Base-by-base conservation (phyloP, 2,113 vertebrate species). In the Labeo catla region DNA sequence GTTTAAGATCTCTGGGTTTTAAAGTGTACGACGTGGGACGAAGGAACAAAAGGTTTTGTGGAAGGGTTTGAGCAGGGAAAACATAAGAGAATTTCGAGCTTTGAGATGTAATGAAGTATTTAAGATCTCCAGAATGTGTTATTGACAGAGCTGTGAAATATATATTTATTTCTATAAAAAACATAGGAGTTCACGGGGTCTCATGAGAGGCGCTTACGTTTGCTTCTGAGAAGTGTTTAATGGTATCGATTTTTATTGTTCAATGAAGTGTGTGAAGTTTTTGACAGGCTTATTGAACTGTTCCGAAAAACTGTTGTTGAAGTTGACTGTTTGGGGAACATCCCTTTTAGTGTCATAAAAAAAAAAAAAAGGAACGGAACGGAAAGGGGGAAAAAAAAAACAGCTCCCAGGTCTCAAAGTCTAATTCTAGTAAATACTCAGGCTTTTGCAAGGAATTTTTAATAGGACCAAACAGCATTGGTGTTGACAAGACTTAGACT, bases 181-280 rank as follows among this genome's bases (percentile, higher is more conserved):
- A 91, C 91, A 92, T 86, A 43, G 88, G 91, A 91, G 90, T 90
- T 45, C 87, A 91, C 90, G 84, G 72, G 87, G 90, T 91, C 93
- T 91, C 94, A 81, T 19, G 93, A 93, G 94, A 94, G 91, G 93
- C 87, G 91, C 92, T 92, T 92, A 88, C 59, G 89, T 85, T 90
- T 86, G 91, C 91, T 93, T 92, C 93, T 92, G 91, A 93, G 92
- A 94, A 90, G 90, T 91, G 91, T 94, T 94, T 96, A 95, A 94
- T 94, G 93, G 86, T 95, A 94, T 95, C 86, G 94, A 95, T 95
- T 94, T 95, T 93, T 92, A 93, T 93, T 94, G 93, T 94, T 94
- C 90, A 87, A 88, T 50, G 88, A 94, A 90, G 91, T 89, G 90
- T 92, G 91, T 93, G 92, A 94, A 94, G 93, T 90, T 91, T 94